Conservation (phyloP, 2,113 vertebrate species). For the Tachysurus vachellii region DNA sequence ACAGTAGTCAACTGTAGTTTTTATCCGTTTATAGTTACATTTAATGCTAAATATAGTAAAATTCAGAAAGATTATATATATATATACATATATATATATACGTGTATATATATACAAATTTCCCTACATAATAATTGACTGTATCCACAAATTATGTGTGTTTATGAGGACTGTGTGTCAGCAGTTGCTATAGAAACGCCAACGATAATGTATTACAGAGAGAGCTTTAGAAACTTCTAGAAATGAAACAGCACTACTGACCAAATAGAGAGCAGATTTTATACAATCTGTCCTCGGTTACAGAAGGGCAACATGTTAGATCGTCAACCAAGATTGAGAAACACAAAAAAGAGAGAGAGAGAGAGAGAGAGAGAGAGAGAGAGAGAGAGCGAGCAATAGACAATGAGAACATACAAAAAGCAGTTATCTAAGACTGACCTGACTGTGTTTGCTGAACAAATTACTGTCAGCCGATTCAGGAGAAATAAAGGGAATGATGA, state of each 20-base stretch:
- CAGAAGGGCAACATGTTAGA: not conserved
- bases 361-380: not conserved
- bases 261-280: not conserved
- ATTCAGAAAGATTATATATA: no score
- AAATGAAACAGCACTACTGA: not conserved
- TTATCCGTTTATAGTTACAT: not conserved
- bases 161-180: not conserved
- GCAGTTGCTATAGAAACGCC: not conserved
- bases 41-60: not conserved
- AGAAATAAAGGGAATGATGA: constrained; percentile 42
- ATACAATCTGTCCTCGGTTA: not conserved
- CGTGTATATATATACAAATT: not conserved
- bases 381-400: not conserved
- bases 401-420: constrained; percentile 25
- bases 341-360: not conserved
- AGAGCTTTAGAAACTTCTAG: not conserved
- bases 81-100: no score
- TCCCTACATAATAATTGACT: not conserved
- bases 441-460: constrained; percentile 50
- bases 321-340: not conserved
- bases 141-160: not conserved
- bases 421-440: constrained; percentile 37
- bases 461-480: constrained; percentile 50
- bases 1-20: not conserved
- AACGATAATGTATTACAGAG: not conserved